Conservation (phyloP, 2,797 vertebrate genomes). For the Microhierax caerulescens region DNA sequence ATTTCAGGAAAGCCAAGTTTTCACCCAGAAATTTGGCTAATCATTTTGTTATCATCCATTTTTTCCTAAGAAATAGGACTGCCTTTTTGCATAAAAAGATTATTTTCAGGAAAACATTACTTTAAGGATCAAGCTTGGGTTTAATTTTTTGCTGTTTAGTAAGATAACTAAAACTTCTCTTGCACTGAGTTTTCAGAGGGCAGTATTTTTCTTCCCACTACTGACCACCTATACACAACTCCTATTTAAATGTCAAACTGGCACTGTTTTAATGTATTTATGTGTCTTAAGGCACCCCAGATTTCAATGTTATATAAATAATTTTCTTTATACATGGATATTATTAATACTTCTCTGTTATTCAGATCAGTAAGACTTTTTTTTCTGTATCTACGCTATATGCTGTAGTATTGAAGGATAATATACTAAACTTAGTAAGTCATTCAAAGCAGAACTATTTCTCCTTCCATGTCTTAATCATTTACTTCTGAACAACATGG, state of each 20-base stretch:
- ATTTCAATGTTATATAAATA: background rate
- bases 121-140: rapidly evolving
- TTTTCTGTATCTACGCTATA: background rate
- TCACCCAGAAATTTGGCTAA: background rate
- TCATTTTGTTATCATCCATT: background rate
- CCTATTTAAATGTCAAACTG: background rate
- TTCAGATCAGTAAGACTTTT: background rate
- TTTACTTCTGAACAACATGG: background rate
- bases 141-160: background rate
- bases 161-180: background rate
- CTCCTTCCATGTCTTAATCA: background rate
- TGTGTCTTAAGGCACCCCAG: background rate
- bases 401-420: background rate
- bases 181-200: background rate
- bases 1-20: background rate
- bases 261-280: background rate
- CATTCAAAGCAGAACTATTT: background rate
- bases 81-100: background rate
- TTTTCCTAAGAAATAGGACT: background rate
- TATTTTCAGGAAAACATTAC: background rate
- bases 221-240: background rate
- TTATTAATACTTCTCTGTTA: background rate
- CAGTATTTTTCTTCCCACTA: background rate
- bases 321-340: background rate
- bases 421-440: background rate